phyloP scores from a whole-genome alignment of 2,113 vertebrate genomes.

The Melospiza melodia region DNA sequence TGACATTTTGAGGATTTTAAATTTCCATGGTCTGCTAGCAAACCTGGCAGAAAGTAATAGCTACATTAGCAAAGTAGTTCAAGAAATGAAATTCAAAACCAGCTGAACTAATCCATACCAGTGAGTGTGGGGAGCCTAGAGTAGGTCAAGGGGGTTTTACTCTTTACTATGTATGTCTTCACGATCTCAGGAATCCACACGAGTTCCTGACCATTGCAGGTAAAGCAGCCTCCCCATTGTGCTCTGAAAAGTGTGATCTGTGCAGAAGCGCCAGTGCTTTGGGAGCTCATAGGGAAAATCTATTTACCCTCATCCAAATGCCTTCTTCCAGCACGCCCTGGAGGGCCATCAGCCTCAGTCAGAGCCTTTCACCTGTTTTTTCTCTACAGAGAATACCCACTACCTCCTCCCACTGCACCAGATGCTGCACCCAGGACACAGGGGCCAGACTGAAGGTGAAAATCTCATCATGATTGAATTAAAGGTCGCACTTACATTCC shows the following conservation, averaged over 20 bases:
- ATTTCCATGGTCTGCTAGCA: not conserved
- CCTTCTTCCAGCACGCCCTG: not conserved
- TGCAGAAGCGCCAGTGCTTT: not conserved
- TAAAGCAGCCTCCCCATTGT: not conserved
- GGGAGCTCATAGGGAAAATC: not conserved
- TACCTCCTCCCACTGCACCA: not conserved
- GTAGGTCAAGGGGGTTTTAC: not conserved
- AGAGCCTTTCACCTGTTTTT: not conserved
- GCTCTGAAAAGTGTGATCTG: not conserved
- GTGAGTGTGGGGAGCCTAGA: not conserved
- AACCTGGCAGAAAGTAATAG: not conserved
- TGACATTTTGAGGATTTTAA: not conserved
- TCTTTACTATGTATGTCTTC: not conserved
- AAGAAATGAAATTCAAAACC: not conserved
- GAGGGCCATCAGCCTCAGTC: not conserved
- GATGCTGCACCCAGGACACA: not conserved
- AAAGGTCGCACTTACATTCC: not conserved
- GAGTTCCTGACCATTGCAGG: not conserved
- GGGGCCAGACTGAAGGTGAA: not conserved
- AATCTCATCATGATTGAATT: not conserved
- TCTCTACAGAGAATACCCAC: not conserved
- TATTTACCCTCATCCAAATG: fast-evolving
- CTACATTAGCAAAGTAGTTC: not conserved
- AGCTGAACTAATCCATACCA: not conserved
- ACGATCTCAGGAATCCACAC: not conserved